Evolutionary conservation across 1,140 invertebrate species (phyloP).

Genomic region (Phymorhynchus buccinoides): DNA sequence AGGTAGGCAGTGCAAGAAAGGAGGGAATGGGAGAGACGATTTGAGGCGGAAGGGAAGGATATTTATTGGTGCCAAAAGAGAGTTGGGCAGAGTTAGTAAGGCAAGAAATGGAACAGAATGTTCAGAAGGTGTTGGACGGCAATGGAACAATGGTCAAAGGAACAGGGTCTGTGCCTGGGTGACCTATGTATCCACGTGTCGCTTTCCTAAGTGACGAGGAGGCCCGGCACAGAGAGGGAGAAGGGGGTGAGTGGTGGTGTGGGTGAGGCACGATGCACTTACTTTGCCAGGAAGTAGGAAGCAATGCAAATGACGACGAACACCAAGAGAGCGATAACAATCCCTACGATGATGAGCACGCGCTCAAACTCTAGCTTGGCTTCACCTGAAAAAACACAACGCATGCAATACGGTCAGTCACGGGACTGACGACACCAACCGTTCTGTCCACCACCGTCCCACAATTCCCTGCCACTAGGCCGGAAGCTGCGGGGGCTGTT

Average conservation of each 20-base stretch:
- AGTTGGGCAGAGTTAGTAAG: too few relatives aligned
- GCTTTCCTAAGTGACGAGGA: background rate
- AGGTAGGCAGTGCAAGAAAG: background rate
- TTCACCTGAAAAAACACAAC: slow-evolving; percentile 46
- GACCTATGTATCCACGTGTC: background rate
- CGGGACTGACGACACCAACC: background rate
- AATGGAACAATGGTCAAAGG: background rate
- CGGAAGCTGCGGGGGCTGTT: background rate
- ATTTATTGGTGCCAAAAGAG: too few relatives aligned
- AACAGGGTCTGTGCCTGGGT: background rate
- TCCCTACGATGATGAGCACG: slow-evolving; percentile 50
- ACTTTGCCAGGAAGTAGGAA: slow-evolving; percentile 53
- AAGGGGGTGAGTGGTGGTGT: background rate
- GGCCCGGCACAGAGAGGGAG: background rate
- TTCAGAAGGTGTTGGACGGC: background rate
- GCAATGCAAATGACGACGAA: slow-evolving; percentile 53
- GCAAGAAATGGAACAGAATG: too few relatives aligned
- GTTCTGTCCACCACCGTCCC: background rate
- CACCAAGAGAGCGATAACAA: slow-evolving; percentile 49
- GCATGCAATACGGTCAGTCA: slow-evolving; percentile 26
- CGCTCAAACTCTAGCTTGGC: slow-evolving; percentile 45
- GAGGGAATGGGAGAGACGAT: background rate
- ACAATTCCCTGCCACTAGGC: background rate
- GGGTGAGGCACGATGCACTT: slow-evolving; percentile 41
- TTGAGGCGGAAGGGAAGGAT: background rate